These are phyloP conservation scores for Monoplex corrugatus DNA, from an alignment of 2,888 invertebrate genomes.

Conservation along the genomic window DNA sequence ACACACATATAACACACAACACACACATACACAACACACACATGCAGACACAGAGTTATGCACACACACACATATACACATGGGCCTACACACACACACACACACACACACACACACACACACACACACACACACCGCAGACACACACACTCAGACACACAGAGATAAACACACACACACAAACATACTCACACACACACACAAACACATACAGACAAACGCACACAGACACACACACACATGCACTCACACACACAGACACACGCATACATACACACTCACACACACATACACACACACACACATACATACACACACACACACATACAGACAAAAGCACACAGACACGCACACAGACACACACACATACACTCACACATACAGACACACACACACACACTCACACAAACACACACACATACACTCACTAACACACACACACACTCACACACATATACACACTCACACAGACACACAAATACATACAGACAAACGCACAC, in stretches of 20 bases:
- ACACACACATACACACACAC: too few species aligned
- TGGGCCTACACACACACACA: too few species aligned
- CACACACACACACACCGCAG: neutral
- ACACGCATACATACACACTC: neutral
- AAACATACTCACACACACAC: slow-evolving; percentile 6
- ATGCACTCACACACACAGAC: neutral
- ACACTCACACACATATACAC: neutral
- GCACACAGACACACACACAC: neutral
- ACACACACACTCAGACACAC: neutral
- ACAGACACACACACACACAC: neutral
- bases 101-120: too few species aligned
- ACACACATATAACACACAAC: too few species aligned
- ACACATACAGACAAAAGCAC: neutral
- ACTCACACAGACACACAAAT: neutral
- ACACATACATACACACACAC: neutral
- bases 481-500: neutral
- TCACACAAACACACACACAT: neutral
- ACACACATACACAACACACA: too few species aligned
- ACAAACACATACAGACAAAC: neutral
- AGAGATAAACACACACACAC: neutral
- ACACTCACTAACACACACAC: neutral
- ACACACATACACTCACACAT: neutral
- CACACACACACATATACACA: too few species aligned
- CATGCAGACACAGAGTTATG: too few species aligned
- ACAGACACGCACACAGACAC: neutral